These are phyloP conservation scores for Acanthosepion pharaonis DNA, from an alignment of 2,888 invertebrate genomes.

Conservation along the genomic window DNA sequence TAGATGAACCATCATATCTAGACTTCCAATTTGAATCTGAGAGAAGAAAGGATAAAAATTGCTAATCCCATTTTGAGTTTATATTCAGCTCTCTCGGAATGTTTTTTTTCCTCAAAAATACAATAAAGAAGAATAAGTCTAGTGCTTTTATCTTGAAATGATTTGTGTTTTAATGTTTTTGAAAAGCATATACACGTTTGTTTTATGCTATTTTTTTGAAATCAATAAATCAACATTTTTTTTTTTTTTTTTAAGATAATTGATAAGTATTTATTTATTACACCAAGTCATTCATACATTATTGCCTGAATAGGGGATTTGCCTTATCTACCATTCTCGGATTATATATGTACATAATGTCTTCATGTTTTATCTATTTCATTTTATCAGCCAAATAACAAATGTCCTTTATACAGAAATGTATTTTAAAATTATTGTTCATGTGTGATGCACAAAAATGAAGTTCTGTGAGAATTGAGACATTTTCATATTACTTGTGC, in stretches of 20 bases:
- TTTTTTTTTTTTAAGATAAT: not conserved
- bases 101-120: not conserved
- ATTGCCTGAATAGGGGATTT: not conserved
- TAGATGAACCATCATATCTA: not conserved
- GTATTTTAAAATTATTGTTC: no score
- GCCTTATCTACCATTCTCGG: not conserved
- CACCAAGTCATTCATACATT: not conserved
- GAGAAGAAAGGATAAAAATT: not conserved
- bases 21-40: not conserved
- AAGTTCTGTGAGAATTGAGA: no score
- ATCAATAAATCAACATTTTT: not conserved
- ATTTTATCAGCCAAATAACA: no score
- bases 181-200: not conserved
- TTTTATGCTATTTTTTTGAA: not conserved
- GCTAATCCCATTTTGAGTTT: not conserved
- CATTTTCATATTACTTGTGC: no score
- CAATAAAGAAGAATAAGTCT: slow-evolving; percentile 8
- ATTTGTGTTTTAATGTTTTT: not conserved
- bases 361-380: no score
- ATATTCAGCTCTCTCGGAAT: not conserved
- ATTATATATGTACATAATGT: not conserved
- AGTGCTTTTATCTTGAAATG: not conserved
- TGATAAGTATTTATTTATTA: slow-evolving; percentile 33
- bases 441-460: no score
- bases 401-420: no score